Percentiles rank a stretch among this genome's conserved stretches.
Evolutionary conservation across 2,113 vertebrate species (phyloP).

Genomic region (Ondatra zibethicus): DNA sequence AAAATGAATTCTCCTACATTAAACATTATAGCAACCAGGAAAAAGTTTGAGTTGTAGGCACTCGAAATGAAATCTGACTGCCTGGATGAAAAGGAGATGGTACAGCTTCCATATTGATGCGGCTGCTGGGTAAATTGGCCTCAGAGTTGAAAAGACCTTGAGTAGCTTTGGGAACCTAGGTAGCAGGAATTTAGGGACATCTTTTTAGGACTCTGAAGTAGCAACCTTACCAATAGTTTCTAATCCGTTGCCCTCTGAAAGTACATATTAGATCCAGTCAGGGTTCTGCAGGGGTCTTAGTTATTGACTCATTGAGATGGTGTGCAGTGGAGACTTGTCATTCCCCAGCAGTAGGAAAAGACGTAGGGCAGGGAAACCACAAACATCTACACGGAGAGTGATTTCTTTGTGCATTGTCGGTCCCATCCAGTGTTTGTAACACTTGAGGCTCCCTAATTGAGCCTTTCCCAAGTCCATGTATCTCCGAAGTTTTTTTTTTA

Average conservation of each 20-base stretch:
- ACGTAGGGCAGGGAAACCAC: neutral
- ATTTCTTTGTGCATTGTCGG: neutral
- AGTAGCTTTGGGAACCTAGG: neutral
- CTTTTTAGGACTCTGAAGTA: neutral
- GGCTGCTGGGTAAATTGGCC: neutral
- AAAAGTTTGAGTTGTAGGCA: constrained; percentile 16
- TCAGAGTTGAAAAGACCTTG: neutral
- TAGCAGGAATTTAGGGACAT: neutral
- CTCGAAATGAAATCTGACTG: neutral
- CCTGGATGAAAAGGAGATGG: neutral
- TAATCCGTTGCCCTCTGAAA: neutral
- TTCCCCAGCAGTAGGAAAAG: neutral
- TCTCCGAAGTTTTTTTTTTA: neutral
- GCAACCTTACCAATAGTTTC: neutral
- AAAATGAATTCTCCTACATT: constrained; percentile 15
- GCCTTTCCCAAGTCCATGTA: neutral
- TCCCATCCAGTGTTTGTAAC: constrained; percentile 5
- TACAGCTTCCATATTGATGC: neutral
- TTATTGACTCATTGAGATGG: neutral
- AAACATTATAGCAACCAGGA: neutral
- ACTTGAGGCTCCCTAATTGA: neutral
- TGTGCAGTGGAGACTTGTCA: neutral
- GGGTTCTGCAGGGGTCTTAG: neutral
- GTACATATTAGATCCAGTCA: neutral
- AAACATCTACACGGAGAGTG: neutral